Base-by-base conservation (phyloP, 1,140 invertebrate genomes). In the Rhysida immarginata region DNA sequence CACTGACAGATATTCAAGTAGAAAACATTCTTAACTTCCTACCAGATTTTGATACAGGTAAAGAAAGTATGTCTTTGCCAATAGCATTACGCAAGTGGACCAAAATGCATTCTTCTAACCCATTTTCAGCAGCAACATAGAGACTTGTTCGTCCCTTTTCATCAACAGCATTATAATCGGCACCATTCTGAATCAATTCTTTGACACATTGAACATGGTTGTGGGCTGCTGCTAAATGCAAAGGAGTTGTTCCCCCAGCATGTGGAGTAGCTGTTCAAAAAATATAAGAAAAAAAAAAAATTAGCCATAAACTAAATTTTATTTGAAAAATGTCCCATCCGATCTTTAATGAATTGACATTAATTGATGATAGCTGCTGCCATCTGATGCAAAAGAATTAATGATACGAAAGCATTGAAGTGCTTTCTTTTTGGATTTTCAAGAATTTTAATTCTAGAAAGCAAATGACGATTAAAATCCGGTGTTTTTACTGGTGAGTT, bases 171-270 rank as follows among this genome's bases (percentile, higher is more conserved):
- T 80, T 80, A 1, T 86, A 79, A 75, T 94, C 85, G 1, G 88
- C 90, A 51, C 89, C 89, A 74, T 94, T 87, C 60, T 87, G 82
- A 54, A 94, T 69, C 56, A 95, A 72, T 71, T 93, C 87, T 61
- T 78, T 72, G 5, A 91, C 88, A 68, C 87, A 89, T 21, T 88
- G 81, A 51, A 83, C 76, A 69, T 93, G 86, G 1, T 90, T 89
- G 69, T 86, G 85, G 21, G 87, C 88, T 2, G 88, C 82, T 23
- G 90, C 83, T 61, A 94, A 75, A 65, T 93, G 90, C 51, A 93
- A 75, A 3, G 91, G 89, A 18, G 91, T 93, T 21, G 88, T 93
- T 46, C 87, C 87, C 8, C 68, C 65, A 61, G 49, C 23, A 27
- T 51, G 49, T 11, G 49, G 49, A 24, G 13, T 51, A 20, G 49